Base-by-base conservation (phyloP, 2,113 vertebrate species). In the Spheniscus mendiculus region DNA sequence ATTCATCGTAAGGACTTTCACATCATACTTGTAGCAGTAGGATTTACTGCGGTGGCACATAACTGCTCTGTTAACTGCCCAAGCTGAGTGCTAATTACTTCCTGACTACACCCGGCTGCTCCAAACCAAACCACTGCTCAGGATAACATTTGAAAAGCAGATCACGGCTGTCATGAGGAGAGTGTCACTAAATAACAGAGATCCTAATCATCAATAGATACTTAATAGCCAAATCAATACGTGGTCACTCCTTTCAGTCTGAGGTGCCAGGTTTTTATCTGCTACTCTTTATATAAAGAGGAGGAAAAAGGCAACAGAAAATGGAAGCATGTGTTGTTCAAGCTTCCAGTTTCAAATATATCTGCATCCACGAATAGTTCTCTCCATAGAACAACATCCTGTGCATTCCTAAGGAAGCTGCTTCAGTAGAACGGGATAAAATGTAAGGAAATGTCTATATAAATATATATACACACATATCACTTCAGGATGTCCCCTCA, bases 361-460 rank as follows among this genome's bases (percentile, higher is more conserved):
- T 95, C 89, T 70, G 42, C 55, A 73, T 70, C 87, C 84, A 94
- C 0, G 3, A 91, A 87, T 93, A 97, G 83, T 18, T 86, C 58
- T 83, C 32, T 42, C 71, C 65, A 80, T 25, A 70, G 69, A 95
- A 59, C 66, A 95, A 95, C 78, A 97, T 97, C 94, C 93, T 93
- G 91, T 34, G 23, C 38, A 52, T 94, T 91, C 42, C 82, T 49
- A 93, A 83, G 87, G 71, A 94, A 93, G 47, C 34, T 86, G 47
- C 79, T 93, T 90, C 52, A 83, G 27, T 61, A 83, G 63, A 58
- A 65, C 62, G n/a, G 36, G 73, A 82, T 77, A 82, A 90, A 96
- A 91, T 27, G 12, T 81, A 73, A 94, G 93, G 95, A 97, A 96
- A 93, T 55, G 22, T 61, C 65, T 79, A 7, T 26, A 10, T 18